Evolutionary conservation across 2,113 vertebrate species (phyloP).

Genomic region (Ochotona curzoniae): DNA sequence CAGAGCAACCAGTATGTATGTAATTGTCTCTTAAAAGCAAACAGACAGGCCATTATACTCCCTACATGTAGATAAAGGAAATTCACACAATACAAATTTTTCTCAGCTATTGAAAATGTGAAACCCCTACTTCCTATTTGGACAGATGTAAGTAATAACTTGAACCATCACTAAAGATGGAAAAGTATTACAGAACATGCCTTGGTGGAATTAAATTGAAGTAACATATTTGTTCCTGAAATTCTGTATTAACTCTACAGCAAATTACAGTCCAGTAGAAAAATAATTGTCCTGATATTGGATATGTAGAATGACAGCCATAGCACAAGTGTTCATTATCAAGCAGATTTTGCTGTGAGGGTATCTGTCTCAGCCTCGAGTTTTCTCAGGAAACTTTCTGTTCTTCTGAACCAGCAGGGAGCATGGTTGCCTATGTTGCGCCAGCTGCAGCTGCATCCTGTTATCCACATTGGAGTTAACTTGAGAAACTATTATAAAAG

Average conservation of each 20-base stretch:
- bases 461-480: neutral
- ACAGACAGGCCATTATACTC: neutral
- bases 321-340: neutral
- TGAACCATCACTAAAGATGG: neutral
- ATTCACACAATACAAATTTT: neutral
- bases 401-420: neutral
- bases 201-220: neutral
- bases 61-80: neutral
- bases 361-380: neutral
- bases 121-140: neutral
- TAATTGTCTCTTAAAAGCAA: neutral
- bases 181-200: neutral
- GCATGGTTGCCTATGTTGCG: slow-evolving; percentile 2
- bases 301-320: neutral
- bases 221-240: neutral
- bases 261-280: neutral
- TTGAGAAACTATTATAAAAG: neutral
- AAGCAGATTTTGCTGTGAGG: neutral
- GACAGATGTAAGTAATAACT: neutral
- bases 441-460: slow-evolving; percentile 45
- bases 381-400: neutral
- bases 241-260: neutral
- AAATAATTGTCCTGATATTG: neutral
- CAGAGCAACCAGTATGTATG: neutral
- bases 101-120: neutral